phyloP scores from a whole-genome alignment of 2,113 vertebrate genomes.

The Phycodurus eques region DNA sequence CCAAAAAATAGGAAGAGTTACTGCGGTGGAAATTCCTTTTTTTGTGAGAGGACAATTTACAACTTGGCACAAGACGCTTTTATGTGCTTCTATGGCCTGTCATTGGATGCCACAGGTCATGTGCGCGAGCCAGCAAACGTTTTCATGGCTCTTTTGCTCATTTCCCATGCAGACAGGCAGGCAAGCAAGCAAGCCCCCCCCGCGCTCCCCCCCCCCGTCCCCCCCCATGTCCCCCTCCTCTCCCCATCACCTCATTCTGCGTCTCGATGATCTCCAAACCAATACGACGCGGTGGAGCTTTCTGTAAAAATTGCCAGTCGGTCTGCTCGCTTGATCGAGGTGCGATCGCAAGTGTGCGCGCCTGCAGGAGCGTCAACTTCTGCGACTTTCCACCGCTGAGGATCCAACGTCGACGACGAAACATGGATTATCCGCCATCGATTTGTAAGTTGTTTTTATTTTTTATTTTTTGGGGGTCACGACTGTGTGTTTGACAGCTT shows the following conservation, averaged over 20 bases:
- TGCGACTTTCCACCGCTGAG: neutral
- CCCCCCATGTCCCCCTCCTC: conserved; percentile 69
- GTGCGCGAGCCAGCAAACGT: conserved; percentile 87
- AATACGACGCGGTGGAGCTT: conserved; percentile 82
- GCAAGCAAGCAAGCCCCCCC: conserved; percentile 79
- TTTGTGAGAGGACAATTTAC: conserved; percentile 99
- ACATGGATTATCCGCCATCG: conserved; percentile 67
- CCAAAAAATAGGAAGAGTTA: conserved; percentile 84
- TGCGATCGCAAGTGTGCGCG: conserved; percentile 9
- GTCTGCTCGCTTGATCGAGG: conserved; percentile 17
- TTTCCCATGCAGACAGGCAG: conserved; percentile 80
- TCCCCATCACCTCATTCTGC: conserved; percentile 76
- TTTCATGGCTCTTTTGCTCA: conserved; percentile 94
- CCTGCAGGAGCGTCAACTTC: neutral
- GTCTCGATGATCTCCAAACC: conserved; percentile 82
- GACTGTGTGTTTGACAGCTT: conserved; percentile 51
- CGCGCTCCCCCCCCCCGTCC: conserved; percentile 75
- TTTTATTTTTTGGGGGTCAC: conserved; percentile 8
- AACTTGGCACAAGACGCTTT: conserved; percentile 98
- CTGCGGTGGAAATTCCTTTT: conserved; percentile 96
- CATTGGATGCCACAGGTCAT: conserved; percentile 99
- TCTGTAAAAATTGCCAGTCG: conserved; percentile 57
- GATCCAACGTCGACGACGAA: conserved; percentile 24
- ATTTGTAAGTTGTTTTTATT: conserved; percentile 59
- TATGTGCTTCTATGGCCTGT: conserved; percentile 93